Evolutionary conservation across 2,797 vertebrate species (phyloP), one percentile per base, ranked within the genome.

Genomic region (Cetoscarus ocellatus): DNA sequence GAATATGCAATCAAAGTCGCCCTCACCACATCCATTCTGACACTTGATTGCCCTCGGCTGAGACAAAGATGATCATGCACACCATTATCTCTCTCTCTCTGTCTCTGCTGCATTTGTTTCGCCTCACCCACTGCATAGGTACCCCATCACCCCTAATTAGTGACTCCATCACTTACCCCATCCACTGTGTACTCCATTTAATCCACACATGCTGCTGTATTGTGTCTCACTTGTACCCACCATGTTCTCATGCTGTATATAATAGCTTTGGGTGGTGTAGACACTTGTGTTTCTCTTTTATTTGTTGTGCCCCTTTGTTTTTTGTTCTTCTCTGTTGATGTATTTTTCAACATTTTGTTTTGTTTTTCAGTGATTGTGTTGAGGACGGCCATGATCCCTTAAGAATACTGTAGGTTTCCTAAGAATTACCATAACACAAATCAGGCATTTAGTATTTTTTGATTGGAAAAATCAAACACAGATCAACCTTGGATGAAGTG

Each of bases 291-390:
- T 82, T 82, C 47, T 80, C 59, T 55, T 87, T 84, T 79, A 50
- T 18, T 84, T 89, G 75, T 82, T 83, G 38, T 88, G 72, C 44
- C 76, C 34, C 64, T 87, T 86, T 50, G 38, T 84, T 83, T 86
- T 82, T 61, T 85, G 77, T 88, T 87, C 19, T 52, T 75, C 35
- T 82, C 52, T 82, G 51, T 82, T 76, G 15, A 71, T 86, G 73
- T 86, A 66, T 75, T 85, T 83, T 82, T 60, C 80, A 76, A 79
- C 71, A 83, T 76, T 82, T 84, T 88, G 63, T 74, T 83, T 87
- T 80, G 75, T 85, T 88, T 86, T 90, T 77, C 73, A 83, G 77
- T 91, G 79, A 74, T 86, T 89, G 79, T 91, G 76, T 87, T 91
- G 61, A 88, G 75, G 84, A 78, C 76, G 85, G 83, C 82, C 79